Percentiles rank a stretch among this genome's conserved stretches.
phyloP scores from a whole-genome alignment of 2,888 invertebrate genomes.

The Dendrolimus houi region DNA sequence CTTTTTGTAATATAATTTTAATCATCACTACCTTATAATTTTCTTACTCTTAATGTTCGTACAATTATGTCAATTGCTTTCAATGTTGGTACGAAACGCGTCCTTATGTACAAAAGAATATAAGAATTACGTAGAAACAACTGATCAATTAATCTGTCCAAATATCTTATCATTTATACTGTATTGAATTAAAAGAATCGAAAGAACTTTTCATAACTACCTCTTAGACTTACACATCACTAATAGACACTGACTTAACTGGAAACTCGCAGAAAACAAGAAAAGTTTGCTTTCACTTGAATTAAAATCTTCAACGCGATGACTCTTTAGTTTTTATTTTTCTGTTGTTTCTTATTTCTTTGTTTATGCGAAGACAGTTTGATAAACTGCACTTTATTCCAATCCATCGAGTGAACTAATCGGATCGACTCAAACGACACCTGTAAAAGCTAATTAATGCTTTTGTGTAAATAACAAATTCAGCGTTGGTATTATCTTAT shows the following conservation, averaged over 20 bases:
- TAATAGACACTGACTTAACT: slow-evolving; percentile 12
- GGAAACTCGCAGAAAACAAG: slow-evolving; percentile 42
- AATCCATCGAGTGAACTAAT: not conserved
- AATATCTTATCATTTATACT: not conserved
- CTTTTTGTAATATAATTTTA: too few species aligned
- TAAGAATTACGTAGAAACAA: too few species aligned
- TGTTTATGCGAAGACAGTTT: not conserved
- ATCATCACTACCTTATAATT: too few species aligned
- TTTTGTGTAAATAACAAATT: too few species aligned
- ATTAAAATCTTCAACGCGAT: slow-evolving; percentile 48
- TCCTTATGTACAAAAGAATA: too few species aligned
- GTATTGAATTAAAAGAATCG: not conserved
- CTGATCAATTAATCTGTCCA: too few species aligned
- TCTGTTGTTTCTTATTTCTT: slow-evolving; percentile 3
- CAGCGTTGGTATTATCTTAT: too few species aligned
- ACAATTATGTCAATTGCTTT: too few species aligned
- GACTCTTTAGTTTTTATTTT: slow-evolving; percentile 27
- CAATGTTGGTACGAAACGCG: too few species aligned
- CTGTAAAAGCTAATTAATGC: not conserved
- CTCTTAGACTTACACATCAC: not conserved
- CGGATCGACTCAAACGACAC: not conserved
- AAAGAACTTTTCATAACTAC: not conserved
- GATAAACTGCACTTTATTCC: not conserved
- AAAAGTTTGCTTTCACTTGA: slow-evolving; percentile 52
- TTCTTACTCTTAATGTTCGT: too few species aligned